Evolutionary conservation across 2,113 vertebrate species (phyloP), one percentile per base, ranked within the genome.

Genomic region (Anseranas semipalmata): DNA sequence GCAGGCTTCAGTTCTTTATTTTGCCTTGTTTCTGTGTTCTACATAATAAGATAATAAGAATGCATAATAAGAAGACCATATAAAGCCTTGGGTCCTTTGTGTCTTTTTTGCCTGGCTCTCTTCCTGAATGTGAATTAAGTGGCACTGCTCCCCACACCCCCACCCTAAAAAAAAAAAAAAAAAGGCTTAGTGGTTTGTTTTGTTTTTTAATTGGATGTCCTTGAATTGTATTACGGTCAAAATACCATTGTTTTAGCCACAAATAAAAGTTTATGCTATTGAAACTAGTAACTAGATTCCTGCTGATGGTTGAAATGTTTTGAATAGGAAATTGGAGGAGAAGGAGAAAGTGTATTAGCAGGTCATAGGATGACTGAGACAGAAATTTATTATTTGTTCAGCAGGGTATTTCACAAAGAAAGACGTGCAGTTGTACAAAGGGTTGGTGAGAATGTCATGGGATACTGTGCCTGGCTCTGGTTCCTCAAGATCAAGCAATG

Each of bases 301-400:
- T 84, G 48, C 43, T 19, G 4, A 18, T 10, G 18, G 33, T 56
- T 86, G 22, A 18, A 95, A 56, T 85, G 2, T 75, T 89, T 95
- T 63, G 35, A 52, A 43, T 24, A 66, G 73, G 30, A 93, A 93
- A 82, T 65, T 39, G 63, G 65, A 88, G 43, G 32, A 28, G 28
- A 95, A 82, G 35, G 81, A 82, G 66, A 32, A 91, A 48, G 48
- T 41, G 13, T 56, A 68, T 94, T 68, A 93, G 48, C 25, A 43
- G 56, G 85, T 87, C 74, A 70, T 5, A 89, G 39, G 15, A 60
- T 50, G 81, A 83, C 37, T 32, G 74, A 76, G 66, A 87, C 24
- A 87, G 13, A 67, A 58, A 88, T 62, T 53, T 92, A 60, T 96
- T 90, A 62, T 66, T 58, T 67, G 10, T 95, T 92, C 86, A 93